These are phyloP conservation scores for Cryptoblepharus egeriae DNA, from an alignment of 2,797 vertebrate species.

Conservation along the genomic window DNA sequence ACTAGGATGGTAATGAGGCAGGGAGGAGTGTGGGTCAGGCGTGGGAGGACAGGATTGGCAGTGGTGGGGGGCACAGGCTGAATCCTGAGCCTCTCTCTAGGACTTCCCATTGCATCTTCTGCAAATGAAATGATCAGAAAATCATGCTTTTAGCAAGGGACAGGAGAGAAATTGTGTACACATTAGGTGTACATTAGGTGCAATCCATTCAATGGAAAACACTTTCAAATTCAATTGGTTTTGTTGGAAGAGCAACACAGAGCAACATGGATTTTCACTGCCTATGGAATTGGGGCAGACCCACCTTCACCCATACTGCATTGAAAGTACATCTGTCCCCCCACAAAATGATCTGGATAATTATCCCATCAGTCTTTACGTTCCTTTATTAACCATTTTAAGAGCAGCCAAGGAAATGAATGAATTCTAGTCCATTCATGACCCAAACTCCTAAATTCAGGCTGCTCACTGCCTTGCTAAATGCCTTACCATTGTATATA, in stretches of 20 bases:
- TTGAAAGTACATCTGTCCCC: background rate
- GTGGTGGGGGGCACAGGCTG: no score
- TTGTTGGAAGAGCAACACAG: background rate
- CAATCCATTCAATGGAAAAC: background rate
- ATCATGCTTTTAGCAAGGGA: background rate
- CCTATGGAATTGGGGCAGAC: no score
- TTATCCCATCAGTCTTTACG: background rate
- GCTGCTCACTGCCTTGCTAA: background rate
- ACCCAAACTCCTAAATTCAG: conserved; percentile 21
- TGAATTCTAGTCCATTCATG: conserved; percentile 16
- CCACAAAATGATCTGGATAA: background rate
- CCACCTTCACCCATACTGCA: no score
- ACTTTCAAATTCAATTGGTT: background rate
- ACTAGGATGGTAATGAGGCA: no score
- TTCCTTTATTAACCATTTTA: background rate
- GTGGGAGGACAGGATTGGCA: no score
- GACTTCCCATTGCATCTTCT: conserved; percentile 29
- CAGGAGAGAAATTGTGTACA: background rate
- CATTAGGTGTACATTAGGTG: background rate
- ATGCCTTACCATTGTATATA: conserved; percentile 5
- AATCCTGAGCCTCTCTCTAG: no score
- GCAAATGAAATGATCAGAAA: conserved; percentile 14
- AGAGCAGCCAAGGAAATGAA: conserved; percentile 7
- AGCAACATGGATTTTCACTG: no score
- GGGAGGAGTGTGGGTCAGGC: no score